Evolutionary conservation across 2,797 vertebrate genomes (phyloP).

Genomic region (Tapirus indicus): DNA sequence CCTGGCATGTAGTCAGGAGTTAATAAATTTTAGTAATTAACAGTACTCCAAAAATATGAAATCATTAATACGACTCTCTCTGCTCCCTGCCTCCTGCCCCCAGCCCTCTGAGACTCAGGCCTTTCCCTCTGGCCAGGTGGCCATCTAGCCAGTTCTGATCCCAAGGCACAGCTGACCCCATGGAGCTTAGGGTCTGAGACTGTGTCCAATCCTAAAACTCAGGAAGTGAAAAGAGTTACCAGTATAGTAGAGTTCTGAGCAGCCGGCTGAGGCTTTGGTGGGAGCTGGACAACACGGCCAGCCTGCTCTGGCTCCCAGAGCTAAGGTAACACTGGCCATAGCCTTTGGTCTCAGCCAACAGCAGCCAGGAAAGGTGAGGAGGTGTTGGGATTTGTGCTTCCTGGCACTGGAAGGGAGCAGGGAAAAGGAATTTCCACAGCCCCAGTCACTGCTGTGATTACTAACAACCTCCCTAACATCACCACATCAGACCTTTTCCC

Average conservation of each 20-base stretch:
- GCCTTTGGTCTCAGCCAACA: background rate
- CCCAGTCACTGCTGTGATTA: background rate
- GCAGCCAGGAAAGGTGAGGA: background rate
- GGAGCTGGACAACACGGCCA: background rate
- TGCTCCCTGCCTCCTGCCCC: background rate
- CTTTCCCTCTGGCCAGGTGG: background rate
- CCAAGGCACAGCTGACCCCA: background rate
- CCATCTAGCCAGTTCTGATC: background rate
- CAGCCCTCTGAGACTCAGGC: background rate
- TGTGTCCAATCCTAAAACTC: background rate
- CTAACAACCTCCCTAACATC: background rate
- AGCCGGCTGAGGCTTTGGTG: background rate
- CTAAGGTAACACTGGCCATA: background rate
- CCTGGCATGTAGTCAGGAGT: background rate
- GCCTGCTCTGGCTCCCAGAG: background rate
- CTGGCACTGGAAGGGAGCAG: background rate
- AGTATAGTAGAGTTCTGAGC: background rate
- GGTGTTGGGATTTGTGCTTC: background rate
- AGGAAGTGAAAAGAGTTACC: background rate
- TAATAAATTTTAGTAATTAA: background rate
- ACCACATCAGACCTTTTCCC: background rate
- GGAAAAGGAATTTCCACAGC: background rate
- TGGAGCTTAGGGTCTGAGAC: background rate
- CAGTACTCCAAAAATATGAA: background rate
- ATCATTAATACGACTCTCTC: background rate